Base-by-base conservation (phyloP, 92 coral and sea anemone genomes). In the Porites evermanni region DNA sequence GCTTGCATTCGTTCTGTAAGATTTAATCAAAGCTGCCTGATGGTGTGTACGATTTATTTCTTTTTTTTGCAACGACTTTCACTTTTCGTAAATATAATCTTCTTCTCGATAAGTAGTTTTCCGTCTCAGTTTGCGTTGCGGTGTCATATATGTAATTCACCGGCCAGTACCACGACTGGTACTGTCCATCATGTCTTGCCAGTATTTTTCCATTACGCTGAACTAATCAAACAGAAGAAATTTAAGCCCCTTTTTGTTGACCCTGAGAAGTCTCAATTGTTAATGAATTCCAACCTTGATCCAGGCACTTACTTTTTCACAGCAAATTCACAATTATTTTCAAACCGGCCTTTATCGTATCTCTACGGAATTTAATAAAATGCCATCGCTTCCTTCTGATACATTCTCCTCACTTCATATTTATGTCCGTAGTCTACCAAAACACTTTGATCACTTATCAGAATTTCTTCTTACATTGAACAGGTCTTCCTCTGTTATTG, bases 241-340 rank as follows among this genome's bases (percentile, higher is more conserved):
- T 79, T 72, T 72, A 87, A 87, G 67, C 91, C 91, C 68, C 81
- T 80, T 64, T 73, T 86, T 78, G 89, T 70, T 53, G 89, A 78
- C 53, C 74, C 79, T 1, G 79, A 86, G 67, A 53, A 64, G 0
- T 72, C 64, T 60, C 80, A 86, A 14, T 72, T 86, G 13, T 67
- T 86, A 56, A 18, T 86, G 71, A 86, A 79, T 21, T 81, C 91
- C 63, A 81, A 88, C 72, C 85, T 88, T 76, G 91, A 88, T 65
- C 91, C 84, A 3, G 91, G 77, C 38, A 11, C 79, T 29, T 83
- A 78, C 73, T 65, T 86, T 61, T 78, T 86, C 59, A 32, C 72
- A 47, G 85, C 72, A 23, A 86, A 79, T 67, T 64, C 75, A n/a
- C 67, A 79, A 65, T 8, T 86, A 50, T 85, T 86, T 18, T 86